Base-by-base conservation (phyloP, 2,888 invertebrate genomes). In the Leptothorax acervorum region DNA sequence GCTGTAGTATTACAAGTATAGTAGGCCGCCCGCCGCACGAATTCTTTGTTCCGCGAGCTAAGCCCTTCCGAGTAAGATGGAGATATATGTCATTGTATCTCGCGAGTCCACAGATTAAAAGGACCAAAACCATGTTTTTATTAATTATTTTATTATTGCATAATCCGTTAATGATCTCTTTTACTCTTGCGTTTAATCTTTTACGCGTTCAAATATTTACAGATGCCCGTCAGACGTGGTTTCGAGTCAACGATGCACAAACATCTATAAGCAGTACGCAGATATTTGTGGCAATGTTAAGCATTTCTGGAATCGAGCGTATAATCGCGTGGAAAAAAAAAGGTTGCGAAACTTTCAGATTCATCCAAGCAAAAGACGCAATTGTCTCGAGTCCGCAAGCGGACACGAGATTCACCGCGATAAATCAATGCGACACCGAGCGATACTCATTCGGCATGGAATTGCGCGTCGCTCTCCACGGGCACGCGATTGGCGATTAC, bases 351-450 rank as follows among this genome's bases (percentile, higher is more conserved):
- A 68, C 28, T 31, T 28, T 48, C 45, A 15, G 23, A 42, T 9
- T 55, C 23, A 11, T 28, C 28, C 11, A 28, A 18, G 55, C 18
- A 11, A 55, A 39, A 73, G 28, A 31, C 28, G 18, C 55, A 71
- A 18, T 15, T 15, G 18, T 71, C n/a, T 55, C 15, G 23, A 8
- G 6, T 31, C 31, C 31, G 6, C 45, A 45, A 31, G n/a, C 12
- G 31, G 3, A 23, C 45, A 31, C 60, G 8, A n/a, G 28, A 76
- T 78, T 68, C 68, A 55, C 42, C 28, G 66, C 23, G 31, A 15
- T 78, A 74, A 84, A 85, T 74, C 71, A 66, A 70, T 71, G 28
- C 57, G 53, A 12, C 48, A 28, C 28, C 42, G 66, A 45, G 18
- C 28, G 68, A 68, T 31, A 55, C 15, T 55, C 55, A 68, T 78